Conservation (phyloP, 2,113 vertebrate genomes). For the Stictonetta naevosa region DNA sequence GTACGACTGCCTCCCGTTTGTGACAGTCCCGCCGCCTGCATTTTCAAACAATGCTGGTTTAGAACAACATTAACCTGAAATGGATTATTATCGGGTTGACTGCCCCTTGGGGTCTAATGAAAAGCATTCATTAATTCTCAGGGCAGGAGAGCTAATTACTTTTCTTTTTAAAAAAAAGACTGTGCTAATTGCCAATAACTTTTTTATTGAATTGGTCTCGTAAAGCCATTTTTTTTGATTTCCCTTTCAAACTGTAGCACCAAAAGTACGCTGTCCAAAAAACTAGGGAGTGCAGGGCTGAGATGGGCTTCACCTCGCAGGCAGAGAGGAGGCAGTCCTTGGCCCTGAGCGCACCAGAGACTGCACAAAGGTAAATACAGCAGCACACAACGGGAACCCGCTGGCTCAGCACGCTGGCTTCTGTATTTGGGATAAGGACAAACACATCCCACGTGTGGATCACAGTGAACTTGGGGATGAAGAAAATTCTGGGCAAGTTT, state of each 20-base stretch:
- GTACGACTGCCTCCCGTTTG: conserved; percentile 39
- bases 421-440: neutral
- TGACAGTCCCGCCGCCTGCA: conserved; percentile 41
- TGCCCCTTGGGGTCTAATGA: conserved; percentile 72
- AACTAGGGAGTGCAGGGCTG: neutral
- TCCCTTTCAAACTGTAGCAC: conserved; percentile 32
- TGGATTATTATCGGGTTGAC: conserved; percentile 69
- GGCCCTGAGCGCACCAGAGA: neutral
- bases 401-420: accelerated
- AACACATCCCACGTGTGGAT: neutral
- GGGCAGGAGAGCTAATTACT: conserved; percentile 75
- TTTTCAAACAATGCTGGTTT: conserved; percentile 67
- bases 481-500: neutral
- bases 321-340: neutral
- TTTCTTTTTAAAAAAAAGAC: conserved; percentile 40
- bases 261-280: neutral
- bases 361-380: neutral
- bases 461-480: neutral
- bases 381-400: neutral
- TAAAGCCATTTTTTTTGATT: conserved; percentile 61
- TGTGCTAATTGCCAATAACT: conserved; percentile 73
- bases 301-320: accelerated
- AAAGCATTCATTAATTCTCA: conserved; percentile 78
- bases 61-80: conserved; percentile 68
- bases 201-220: conserved; percentile 69